These are phyloP conservation scores for Notothenia rossii DNA, from an alignment of 2,113 vertebrate genomes.

Conservation along the genomic window DNA sequence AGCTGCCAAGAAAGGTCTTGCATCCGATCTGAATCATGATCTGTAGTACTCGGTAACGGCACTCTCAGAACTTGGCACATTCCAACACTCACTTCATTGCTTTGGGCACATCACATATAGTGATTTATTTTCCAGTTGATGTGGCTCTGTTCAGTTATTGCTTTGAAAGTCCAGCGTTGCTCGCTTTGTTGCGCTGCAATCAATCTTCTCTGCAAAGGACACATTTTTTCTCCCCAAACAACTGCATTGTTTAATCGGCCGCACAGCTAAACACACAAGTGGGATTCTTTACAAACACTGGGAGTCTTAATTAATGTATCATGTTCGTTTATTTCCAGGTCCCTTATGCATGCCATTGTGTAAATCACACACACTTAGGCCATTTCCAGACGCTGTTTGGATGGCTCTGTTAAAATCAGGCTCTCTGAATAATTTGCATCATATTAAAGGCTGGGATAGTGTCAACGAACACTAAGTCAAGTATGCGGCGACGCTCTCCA, in stretches of 20 bases:
- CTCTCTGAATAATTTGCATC: constrained; percentile 64
- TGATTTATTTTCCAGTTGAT: constrained; percentile 61
- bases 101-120: constrained; percentile 67
- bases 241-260: constrained; percentile 46
- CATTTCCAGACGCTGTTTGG: constrained; percentile 24
- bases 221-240: constrained; percentile 41
- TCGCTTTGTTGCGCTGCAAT: constrained; percentile 69
- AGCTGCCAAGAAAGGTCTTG: constrained; percentile 61
- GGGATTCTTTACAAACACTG: constrained; percentile 45
- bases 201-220: constrained; percentile 67
- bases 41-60: constrained; percentile 64
- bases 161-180: constrained; percentile 58
- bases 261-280: constrained; percentile 43
- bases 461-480: constrained; percentile 66
- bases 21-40: constrained; percentile 71
- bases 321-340: constrained; percentile 13
- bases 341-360: constrained; percentile 19
- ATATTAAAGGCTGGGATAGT: constrained; percentile 53
- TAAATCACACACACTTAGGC: constrained; percentile 35
- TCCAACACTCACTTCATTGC: constrained; percentile 64
- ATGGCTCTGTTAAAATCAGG: constrained; percentile 35
- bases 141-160: constrained; percentile 63
- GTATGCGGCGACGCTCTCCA: constrained; percentile 61
- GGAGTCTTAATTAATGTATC: constrained; percentile 48
- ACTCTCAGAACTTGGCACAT: constrained; percentile 65